Percentiles rank a stretch among this genome's conserved stretches.
phyloP scores from a whole-genome alignment of 2,113 vertebrate species.

The Dicrurus megarhynchus region DNA sequence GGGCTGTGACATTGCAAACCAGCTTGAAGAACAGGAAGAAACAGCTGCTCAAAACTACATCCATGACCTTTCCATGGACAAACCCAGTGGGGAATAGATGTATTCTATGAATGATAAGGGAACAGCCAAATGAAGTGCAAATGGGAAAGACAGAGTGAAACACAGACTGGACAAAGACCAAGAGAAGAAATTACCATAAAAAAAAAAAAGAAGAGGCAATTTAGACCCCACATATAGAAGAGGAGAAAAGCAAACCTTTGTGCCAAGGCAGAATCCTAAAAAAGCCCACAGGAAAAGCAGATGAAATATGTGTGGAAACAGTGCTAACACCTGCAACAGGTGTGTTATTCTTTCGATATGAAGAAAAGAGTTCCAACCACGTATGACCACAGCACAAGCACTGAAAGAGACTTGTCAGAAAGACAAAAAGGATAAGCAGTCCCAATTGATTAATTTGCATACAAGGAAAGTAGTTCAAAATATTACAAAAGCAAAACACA shows the following conservation, averaged over 20 bases:
- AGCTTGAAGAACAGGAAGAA: background rate
- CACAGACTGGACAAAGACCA: background rate
- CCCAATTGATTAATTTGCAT: background rate
- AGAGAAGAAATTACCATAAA: background rate
- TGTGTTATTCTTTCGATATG: background rate
- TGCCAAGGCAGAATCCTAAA: background rate
- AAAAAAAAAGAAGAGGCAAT: background rate
- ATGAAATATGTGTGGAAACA: background rate
- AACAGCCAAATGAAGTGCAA: conserved; percentile 28
- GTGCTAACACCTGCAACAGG: background rate
- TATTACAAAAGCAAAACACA: background rate
- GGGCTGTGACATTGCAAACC: background rate
- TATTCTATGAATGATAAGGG: background rate
- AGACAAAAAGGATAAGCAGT: background rate
- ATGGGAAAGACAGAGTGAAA: background rate
- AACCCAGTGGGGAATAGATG: background rate
- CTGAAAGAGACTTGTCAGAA: background rate
- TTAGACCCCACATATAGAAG: background rate
- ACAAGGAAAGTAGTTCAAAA: background rate
- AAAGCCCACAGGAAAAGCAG: background rate
- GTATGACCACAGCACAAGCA: background rate
- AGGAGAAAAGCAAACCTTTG: background rate
- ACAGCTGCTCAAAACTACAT: background rate
- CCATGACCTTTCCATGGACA: background rate
- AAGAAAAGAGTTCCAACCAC: background rate